Evolutionary conservation across 1,140 invertebrate species (phyloP).

Genomic region (Pseudomyrmex gracilis): DNA sequence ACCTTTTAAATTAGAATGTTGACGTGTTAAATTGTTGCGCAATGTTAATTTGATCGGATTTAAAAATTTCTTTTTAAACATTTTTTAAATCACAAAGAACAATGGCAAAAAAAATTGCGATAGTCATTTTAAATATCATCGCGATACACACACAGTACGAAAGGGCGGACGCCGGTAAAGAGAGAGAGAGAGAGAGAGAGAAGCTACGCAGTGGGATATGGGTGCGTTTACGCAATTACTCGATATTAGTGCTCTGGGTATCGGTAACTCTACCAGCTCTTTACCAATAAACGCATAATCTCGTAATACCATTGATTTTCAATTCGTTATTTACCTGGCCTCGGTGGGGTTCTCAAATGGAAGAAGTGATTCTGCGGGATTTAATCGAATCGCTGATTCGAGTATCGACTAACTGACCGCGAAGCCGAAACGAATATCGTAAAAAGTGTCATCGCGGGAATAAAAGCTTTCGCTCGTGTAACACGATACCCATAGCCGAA

Average conservation of each 20-base stretch:
- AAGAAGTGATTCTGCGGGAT: conserved; percentile 74
- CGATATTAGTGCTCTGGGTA: conserved; percentile 78
- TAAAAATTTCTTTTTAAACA: conserved; percentile 2
- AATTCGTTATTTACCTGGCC: conserved; percentile 76
- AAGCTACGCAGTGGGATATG: conserved; percentile 66
- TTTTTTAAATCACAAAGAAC: neutral
- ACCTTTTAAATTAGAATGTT: too few relatives aligned
- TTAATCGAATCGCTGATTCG: conserved; percentile 69
- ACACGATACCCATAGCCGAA: conserved; percentile 28
- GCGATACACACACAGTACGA: conserved; percentile 29
- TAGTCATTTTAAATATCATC: conserved; percentile 65
- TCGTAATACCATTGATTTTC: conserved; percentile 78
- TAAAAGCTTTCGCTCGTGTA: conserved; percentile 51
- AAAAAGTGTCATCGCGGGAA: conserved; percentile 45
- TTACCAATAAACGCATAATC: conserved; percentile 78
- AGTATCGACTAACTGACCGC: conserved; percentile 53
- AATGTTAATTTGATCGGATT: too few relatives aligned
- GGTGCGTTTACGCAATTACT: conserved; percentile 79
- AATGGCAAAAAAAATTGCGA: neutral
- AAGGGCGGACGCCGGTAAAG: conserved; percentile 57
- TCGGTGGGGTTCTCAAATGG: conserved; percentile 75
- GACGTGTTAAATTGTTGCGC: too few relatives aligned
- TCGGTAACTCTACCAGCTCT: conserved; percentile 74
- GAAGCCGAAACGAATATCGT: conserved; percentile 58
- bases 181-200: conserved; percentile 62